Evolutionary conservation across 92 coral and sea anemone genomes (phyloP).

Genomic region (Actinernus sp.): DNA sequence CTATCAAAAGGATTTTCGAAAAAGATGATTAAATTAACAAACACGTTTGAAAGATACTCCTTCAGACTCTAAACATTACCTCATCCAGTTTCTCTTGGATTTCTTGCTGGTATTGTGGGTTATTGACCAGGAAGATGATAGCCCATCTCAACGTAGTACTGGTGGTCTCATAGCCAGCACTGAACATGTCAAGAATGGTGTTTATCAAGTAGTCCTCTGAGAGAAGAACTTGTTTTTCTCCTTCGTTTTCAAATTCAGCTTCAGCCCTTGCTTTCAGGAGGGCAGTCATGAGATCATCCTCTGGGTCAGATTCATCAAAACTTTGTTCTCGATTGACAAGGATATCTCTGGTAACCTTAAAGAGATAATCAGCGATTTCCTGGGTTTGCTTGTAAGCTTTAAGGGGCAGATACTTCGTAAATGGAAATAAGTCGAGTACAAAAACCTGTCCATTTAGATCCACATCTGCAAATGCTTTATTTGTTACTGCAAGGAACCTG

Average conservation of each 20-base stretch:
- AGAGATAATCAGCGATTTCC: background rate
- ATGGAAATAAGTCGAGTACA: conserved; percentile 13
- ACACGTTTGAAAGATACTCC: too few species aligned
- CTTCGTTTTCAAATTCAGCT: conserved; percentile 27
- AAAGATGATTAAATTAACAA: too few species aligned
- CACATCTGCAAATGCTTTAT: background rate
- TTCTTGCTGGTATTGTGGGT: conserved; percentile 34
- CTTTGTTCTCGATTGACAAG: background rate
- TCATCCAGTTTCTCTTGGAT: conserved; percentile 29
- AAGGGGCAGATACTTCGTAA: conserved; percentile 32
- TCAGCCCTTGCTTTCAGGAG: conserved; percentile 34
- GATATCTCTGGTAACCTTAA: conserved; percentile 1
- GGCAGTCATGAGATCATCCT: conserved; percentile 27
- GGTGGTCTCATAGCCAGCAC: conserved; percentile 68
- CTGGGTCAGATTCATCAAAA: conserved; percentile 6
- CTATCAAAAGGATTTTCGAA: too few species aligned
- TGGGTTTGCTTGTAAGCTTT: conserved; percentile 25
- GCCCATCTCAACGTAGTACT: conserved; percentile 56
- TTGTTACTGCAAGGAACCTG: conserved; percentile 11
- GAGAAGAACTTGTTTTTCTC: conserved; percentile 13
- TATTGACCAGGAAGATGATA: conserved; percentile 46
- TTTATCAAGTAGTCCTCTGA: conserved; percentile 44
- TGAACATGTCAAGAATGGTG: conserved; percentile 45
- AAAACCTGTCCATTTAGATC: conserved; percentile 9
- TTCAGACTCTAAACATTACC: too few species aligned